Base-by-base conservation (phyloP, 2,888 invertebrate species). In the Mycalesis mineus region DNA sequence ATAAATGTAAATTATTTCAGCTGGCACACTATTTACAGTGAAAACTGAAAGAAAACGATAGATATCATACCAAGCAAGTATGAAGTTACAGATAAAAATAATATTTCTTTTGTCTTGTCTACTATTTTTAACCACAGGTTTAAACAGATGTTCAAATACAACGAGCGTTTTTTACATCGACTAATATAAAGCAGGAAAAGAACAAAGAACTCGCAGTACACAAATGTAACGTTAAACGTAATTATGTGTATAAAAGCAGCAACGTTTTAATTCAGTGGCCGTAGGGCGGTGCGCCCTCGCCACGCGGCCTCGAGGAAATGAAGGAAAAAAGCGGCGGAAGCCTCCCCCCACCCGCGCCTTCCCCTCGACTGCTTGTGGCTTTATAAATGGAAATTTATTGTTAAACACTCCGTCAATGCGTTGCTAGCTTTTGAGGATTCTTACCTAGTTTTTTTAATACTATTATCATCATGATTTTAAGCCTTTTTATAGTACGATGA, bases 381-480 rank as follows among this genome's bases (percentile, higher is more conserved):
- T 88, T 88, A 88, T 88, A 89, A 88, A 88, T 88, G 88, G 87
- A 88, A 88, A 89, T 89, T 88, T 88, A 88, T 89, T 88, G 87
- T 88, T 84, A 83, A 88, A 85, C 87, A 88, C 87, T 88, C 84
- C 86, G 86, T 86, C 88, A 83, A 85, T 81, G 79, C 77, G 74
- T 69, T 67, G 62, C 71, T 66, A 72, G 74, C 67, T 70, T 74
- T 84, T 74, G 74, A 79, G 73, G 68, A 79, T 82, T 82, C 77
- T 77, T 80, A 79, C 79, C 77, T 78, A 80, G 76, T 78, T 75
- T 22, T 22, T 22, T 22, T 22, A 4, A 22, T 22, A 22, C 3
- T 22, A n/a, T n/a, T n/a, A 22, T 22, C 22, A 22, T 22, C 22
- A 5, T 22, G 5, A 22, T 22, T 5, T 22, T 22, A 4, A 22